Evolutionary conservation across 2,797 vertebrate genomes (phyloP), one percentile per base, ranked within the genome.

Genomic region (Galagoides demidoff): DNA sequence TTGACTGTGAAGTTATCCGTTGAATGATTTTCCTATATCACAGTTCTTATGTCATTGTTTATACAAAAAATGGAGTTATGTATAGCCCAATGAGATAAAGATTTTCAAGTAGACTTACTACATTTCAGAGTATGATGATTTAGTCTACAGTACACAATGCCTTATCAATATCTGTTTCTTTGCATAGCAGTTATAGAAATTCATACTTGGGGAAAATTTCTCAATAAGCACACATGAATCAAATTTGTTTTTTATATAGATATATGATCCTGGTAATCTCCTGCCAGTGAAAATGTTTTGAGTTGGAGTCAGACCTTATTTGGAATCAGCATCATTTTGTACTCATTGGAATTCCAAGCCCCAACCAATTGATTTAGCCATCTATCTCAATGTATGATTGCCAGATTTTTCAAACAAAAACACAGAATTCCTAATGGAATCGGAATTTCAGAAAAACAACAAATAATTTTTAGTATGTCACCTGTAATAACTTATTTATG

Each of bases 231-330:
- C 13, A 25, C 7, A 2, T 52, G 31, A 14, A 34, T 78, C 13
- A 86, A 86, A 95, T 66, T 64, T 83, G 19, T 13, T 92, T 90
- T 90, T 70, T 57, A 17, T 74, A 34, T 13, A 64, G 57, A 94
- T 70, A 91, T 27, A 71, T 88, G 39, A 86, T 68, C 52, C 17
- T 74, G 49, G 23, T 68, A 29, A 73, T 39, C 31, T 55, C 3
- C 0, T 88, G 23, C 29, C 11, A 13, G 2, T 17, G 79, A 13
- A 45, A n/a, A 31, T 49, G 34, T n/a, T 79, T 74, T 86, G 55
- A 59, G 13, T 13, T 61, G 31, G 12, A 78, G 17, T 39, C 59
- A 7, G 16, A n/a, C 45, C 39, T 87, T 73, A 85, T 85, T 45
- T 59, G 10, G 12, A 87, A 19, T 49, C 59, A 90, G 22, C 10